Evolutionary conservation across 92 coral and sea anemone species (phyloP).

Genomic region (Umimayanthus chanpuru): DNA sequence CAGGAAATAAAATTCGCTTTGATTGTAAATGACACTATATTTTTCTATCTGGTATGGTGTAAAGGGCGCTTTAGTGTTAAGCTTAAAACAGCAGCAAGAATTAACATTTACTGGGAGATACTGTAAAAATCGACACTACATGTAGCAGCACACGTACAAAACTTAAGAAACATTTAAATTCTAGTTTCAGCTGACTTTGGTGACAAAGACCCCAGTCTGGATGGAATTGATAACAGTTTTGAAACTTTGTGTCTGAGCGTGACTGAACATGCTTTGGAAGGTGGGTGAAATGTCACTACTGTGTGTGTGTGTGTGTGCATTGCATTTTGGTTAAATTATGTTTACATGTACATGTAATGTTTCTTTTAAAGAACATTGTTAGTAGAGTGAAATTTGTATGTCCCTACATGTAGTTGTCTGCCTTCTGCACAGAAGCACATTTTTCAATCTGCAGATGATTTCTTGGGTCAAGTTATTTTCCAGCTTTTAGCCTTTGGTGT

Average conservation of each 20-base stretch:
- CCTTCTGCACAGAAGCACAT: not conserved
- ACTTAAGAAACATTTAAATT: not conserved
- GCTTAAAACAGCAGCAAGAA: not conserved
- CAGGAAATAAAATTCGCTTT: too few relatives aligned
- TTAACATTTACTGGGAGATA: not conserved
- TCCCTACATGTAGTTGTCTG: not conserved
- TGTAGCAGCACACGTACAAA: not conserved
- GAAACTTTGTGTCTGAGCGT: constrained; percentile 93
- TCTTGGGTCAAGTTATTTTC: not conserved
- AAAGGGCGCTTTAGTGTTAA: too few relatives aligned
- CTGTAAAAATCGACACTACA: not conserved
- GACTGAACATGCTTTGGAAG: constrained; percentile 97
- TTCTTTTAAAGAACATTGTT: not conserved
- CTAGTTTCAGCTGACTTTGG: constrained; percentile 85
- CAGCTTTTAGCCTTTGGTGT: not conserved
- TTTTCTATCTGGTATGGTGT: too few relatives aligned
- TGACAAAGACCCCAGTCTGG: constrained; percentile 46
- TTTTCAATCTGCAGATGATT: not conserved
- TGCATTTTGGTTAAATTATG: not conserved
- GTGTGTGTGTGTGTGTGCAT: too few relatives aligned
- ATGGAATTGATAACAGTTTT: constrained; percentile 91
- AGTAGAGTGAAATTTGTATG: not conserved
- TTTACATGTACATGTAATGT: not conserved
- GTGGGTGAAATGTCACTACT: constrained; percentile 48
- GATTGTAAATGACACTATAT: too few relatives aligned